phyloP scores from a whole-genome alignment of 2,797 vertebrate species.

The Sarcophilus harrisii region DNA sequence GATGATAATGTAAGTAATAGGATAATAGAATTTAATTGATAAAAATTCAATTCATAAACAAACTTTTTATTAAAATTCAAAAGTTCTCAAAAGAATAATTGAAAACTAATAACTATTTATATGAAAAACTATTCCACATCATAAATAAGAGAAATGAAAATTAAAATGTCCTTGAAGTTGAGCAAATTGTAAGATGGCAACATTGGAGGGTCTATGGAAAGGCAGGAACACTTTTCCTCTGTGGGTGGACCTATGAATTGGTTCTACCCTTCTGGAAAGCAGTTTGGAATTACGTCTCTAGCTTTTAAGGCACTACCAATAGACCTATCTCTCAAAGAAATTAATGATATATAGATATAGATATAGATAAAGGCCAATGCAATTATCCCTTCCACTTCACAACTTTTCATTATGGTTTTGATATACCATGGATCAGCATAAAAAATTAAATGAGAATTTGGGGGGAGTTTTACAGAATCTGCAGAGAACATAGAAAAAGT shows the following conservation, averaged over 20 bases:
- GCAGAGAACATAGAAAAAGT: neutral
- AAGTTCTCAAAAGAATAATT: neutral
- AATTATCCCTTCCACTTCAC: neutral
- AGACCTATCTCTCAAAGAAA: neutral
- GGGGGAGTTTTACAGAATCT: neutral
- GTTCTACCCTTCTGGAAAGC: neutral
- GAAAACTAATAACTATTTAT: neutral
- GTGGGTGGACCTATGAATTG: neutral
- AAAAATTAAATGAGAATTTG: neutral
- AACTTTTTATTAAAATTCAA: neutral
- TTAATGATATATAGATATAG: neutral
- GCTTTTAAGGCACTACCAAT: neutral
- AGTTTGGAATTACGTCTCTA: neutral
- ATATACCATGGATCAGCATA: neutral
- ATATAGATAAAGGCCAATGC: neutral
- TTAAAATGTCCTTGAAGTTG: neutral
- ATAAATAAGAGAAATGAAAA: neutral
- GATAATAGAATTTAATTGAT: neutral
- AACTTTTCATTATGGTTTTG: neutral
- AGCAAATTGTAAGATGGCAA: neutral
- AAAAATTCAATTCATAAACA: neutral
- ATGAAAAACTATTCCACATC: neutral
- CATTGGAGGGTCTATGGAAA: neutral
- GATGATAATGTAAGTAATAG: neutral
- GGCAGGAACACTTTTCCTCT: neutral